phyloP scores from a whole-genome alignment of 2,113 vertebrate genomes.

The Pycnonotus jocosus region DNA sequence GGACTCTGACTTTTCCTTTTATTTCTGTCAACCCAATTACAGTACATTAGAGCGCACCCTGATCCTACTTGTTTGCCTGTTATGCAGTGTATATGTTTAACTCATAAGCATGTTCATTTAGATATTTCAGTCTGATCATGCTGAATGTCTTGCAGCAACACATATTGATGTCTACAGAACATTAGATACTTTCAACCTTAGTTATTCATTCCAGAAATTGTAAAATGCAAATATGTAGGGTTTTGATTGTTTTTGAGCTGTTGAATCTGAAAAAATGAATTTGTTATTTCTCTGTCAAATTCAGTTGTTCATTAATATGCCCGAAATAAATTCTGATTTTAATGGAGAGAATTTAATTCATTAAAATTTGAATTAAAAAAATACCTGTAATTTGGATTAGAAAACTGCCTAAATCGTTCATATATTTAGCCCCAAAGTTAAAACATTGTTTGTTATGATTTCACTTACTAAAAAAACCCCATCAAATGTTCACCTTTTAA shows the following conservation, averaged over 20 bases:
- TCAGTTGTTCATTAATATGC: background rate
- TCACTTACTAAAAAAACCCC: background rate
- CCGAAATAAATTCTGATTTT: background rate
- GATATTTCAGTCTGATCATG: constrained; percentile 78
- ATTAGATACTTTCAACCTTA: constrained; percentile 56
- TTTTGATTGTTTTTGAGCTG: background rate
- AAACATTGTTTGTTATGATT: background rate
- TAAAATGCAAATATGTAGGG: background rate
- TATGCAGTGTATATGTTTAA: constrained; percentile 68
- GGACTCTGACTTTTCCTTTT: constrained; percentile 82
- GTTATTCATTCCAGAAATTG: constrained; percentile 8
- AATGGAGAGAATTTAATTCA: constrained; percentile 13
- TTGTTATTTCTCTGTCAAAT: background rate
- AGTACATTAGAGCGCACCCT: constrained; percentile 62
- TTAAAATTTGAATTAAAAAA: constrained; percentile 24
- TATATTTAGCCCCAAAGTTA: background rate
- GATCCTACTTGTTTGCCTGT: constrained; percentile 68
- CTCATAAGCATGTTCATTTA: constrained; percentile 74
- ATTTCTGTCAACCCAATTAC: constrained; percentile 83
- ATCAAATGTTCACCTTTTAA: background rate
- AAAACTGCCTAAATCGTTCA: background rate
- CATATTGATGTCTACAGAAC: constrained; percentile 66
- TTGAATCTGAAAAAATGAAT: background rate
- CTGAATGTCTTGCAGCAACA: constrained; percentile 73
- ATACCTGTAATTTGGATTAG: background rate